phyloP scores from a whole-genome alignment of 2,113 vertebrate genomes.

The Dipodomys merriami region DNA sequence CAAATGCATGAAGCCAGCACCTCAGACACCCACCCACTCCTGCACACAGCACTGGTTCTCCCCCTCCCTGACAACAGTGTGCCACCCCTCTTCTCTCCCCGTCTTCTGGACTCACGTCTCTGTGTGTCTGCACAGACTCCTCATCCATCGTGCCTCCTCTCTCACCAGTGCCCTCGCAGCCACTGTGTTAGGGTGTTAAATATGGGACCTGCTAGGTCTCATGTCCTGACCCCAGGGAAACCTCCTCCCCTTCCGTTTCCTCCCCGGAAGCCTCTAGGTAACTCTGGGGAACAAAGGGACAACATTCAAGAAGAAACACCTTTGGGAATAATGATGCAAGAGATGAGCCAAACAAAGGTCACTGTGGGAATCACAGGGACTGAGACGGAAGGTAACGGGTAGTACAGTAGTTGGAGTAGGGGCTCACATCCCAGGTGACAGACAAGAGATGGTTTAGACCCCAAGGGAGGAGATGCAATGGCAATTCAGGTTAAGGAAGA shows the following conservation, averaged over 20 bases:
- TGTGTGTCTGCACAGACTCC: not conserved
- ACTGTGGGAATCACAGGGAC: not conserved
- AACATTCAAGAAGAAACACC: not conserved
- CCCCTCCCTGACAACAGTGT: not conserved
- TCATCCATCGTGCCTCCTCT: not conserved
- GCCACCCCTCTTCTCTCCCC: not conserved
- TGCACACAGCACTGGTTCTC: not conserved
- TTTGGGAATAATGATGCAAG: not conserved
- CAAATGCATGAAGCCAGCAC: not conserved
- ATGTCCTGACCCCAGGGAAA: not conserved
- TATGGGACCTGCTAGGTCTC: not conserved
- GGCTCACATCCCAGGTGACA: not conserved
- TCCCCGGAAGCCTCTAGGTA: too few relatives aligned
- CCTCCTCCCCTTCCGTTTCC: not conserved
- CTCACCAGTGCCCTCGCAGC: not conserved
- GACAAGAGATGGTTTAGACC: too few relatives aligned
- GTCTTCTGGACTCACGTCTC: not conserved
- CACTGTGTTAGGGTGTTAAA: not conserved
- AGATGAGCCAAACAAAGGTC: not conserved
- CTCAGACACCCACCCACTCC: not conserved
- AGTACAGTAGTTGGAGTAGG: too few relatives aligned
- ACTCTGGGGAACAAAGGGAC: not conserved
- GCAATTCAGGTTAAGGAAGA: too few relatives aligned
- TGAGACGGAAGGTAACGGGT: not conserved
- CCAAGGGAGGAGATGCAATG: too few relatives aligned